Conservation (phyloP, 1,140 invertebrate genomes). For the Euwallacea similis region DNA sequence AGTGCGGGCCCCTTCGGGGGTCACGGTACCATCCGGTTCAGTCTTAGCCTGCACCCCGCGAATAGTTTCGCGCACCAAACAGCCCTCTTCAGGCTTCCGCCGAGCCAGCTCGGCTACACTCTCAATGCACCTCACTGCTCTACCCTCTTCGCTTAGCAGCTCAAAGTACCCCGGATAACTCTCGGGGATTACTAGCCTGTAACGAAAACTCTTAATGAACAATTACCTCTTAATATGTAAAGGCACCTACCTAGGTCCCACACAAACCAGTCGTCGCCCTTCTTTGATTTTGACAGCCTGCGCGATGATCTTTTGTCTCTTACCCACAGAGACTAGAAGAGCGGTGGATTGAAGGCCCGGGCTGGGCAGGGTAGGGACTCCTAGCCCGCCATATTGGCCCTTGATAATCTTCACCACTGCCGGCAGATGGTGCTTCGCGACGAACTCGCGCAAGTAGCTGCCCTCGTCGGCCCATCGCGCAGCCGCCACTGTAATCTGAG, state of each 20-base stretch:
- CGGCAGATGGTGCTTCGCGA: slow-evolving; percentile 76
- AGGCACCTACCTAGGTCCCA: slow-evolving; percentile 61
- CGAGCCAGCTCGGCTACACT: slow-evolving; percentile 80
- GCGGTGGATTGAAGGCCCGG: slow-evolving; percentile 82
- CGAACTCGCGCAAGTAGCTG: slow-evolving; percentile 77
- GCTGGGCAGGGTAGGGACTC: slow-evolving; percentile 80
- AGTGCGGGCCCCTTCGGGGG: slow-evolving; percentile 73
- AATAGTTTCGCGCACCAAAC: slow-evolving; percentile 82
- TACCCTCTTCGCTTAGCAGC: slow-evolving; percentile 88
- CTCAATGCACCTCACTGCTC: slow-evolving; percentile 85
- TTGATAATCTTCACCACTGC: slow-evolving; percentile 88
- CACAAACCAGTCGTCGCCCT: slow-evolving; percentile 71
- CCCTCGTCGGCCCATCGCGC: slow-evolving; percentile 82
- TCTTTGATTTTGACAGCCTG: slow-evolving; percentile 93
- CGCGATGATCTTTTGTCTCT: slow-evolving; percentile 80
- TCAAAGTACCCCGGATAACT: slow-evolving; percentile 92
- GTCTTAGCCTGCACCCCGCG: slow-evolving; percentile 75
- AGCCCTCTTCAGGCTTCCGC: slow-evolving; percentile 73
- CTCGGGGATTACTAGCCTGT: slow-evolving; percentile 82
- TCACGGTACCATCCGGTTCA: slow-evolving; percentile 65
- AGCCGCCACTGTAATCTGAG: slow-evolving; percentile 80
- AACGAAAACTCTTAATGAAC: background rate
- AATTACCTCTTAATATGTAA: background rate
- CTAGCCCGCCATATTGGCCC: slow-evolving; percentile 87
- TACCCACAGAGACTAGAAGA: slow-evolving; percentile 79